A percentile compares a stretch with the other conserved stretches of the same genome.
Evolutionary conservation across 1,140 invertebrate species (phyloP).

Genomic region (Cydia strobilella): DNA sequence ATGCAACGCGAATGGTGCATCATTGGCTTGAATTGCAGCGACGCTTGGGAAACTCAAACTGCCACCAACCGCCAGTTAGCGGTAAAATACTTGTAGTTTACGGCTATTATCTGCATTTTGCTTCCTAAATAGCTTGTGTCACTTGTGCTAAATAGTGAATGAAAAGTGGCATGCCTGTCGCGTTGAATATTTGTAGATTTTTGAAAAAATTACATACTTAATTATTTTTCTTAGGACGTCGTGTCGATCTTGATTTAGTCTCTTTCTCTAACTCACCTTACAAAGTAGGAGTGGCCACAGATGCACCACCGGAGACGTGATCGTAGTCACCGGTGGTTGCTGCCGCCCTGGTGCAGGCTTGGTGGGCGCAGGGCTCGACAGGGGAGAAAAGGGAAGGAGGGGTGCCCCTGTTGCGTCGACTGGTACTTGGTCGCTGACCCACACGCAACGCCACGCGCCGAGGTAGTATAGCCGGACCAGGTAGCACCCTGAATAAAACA

Average conservation of each 20-base stretch:
- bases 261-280: conserved; percentile 49
- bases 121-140: neutral
- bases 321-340: conserved; percentile 39
- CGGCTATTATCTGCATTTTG: neutral
- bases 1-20: neutral
- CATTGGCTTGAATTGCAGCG: neutral
- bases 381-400: conserved; percentile 64
- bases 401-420: conserved; percentile 61
- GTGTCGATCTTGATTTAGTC: too few species aligned
- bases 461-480: conserved; percentile 68
- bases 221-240: too few species aligned
- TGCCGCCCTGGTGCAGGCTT: conserved; percentile 40
- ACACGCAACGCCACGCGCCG: conserved; percentile 68
- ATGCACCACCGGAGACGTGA: conserved; percentile 47
- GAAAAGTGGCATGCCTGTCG: too few species aligned
- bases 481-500: conserved; percentile 55
- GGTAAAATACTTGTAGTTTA: neutral
- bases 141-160: conserved; percentile 24
- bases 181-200: too few species aligned
- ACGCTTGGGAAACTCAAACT: neutral
- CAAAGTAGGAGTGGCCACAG: conserved; percentile 68
- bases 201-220: too few species aligned
- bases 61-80: neutral
- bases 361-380: conserved; percentile 40
- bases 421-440: conserved; percentile 70